These are phyloP conservation scores for Tapera naevia DNA, from an alignment of 2,797 vertebrate genomes.

Conservation along the genomic window DNA sequence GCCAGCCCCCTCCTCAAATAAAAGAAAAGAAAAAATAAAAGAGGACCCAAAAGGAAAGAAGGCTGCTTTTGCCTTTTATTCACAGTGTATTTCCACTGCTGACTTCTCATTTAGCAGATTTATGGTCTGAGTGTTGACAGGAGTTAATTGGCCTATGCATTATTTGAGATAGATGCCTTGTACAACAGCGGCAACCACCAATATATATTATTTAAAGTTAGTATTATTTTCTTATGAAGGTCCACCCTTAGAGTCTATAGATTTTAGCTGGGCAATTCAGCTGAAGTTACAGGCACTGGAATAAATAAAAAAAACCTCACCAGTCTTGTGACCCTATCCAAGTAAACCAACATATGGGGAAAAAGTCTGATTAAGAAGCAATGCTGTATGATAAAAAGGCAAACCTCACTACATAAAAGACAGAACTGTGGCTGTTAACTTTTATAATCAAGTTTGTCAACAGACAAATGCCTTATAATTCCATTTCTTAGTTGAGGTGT, in stretches of 20 bases:
- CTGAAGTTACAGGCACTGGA: not conserved
- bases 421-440: not conserved
- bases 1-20: not conserved
- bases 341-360: not conserved
- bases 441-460: not conserved
- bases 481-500: not conserved
- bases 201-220: not conserved
- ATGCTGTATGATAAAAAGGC: not conserved
- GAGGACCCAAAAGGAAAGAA: not conserved
- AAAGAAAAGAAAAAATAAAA: not conserved
- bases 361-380: not conserved
- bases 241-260: not conserved
- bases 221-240: not conserved
- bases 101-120: not conserved
- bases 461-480: not conserved
- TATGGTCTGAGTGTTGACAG: not conserved
- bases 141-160: not conserved
- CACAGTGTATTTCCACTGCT: not conserved
- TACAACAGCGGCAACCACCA: not conserved
- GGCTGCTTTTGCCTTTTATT: constrained; percentile 5
- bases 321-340: not conserved
- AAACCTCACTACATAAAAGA: not conserved
- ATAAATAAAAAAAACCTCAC: not conserved
- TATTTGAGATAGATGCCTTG: not conserved
- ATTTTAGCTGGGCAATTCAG: not conserved